Base-by-base conservation (phyloP, 2,797 vertebrate genomes). In the Gastrophryne carolinensis region DNA sequence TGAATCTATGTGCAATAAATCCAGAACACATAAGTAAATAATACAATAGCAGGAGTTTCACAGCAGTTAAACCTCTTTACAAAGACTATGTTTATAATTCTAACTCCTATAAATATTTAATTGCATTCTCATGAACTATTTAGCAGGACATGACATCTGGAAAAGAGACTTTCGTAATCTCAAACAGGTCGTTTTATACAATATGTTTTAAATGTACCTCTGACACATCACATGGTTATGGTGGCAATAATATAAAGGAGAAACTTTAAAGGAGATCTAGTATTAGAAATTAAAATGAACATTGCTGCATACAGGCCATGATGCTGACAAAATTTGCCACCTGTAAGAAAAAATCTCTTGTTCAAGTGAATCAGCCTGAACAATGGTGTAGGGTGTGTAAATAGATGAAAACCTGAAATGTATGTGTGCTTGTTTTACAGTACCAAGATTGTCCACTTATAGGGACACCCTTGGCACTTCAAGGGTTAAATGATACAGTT, bases 71-170 rank as follows among this genome's bases (percentile, higher is more conserved):
- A 65, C 67, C 58, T 72, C 52, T 65, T 72, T 65, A 71, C 60
- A 78, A 71, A 65, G 60, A 71, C 34, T 57, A 71, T 71, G 60
- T 65, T 78, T 71, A 72, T 71, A 47, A 72, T 65, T 72, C 67
- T 44, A 56, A 54, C 60, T 37, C 3, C 17, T 15, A 78, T 78
- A 47, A 72, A 78, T 78, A 78, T 78, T 78, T 78, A 65, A 78
- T n/a, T 71, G 65, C 29, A 57, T 60, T 26, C 37, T 23, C 17
- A 37, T 78, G 39, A 78, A 78, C 72, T 57, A 78, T 76, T 76
- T 70, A 76, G 47, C 32, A 63, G 41, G 60, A 78, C 67, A 78
- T 78, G 67, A 78, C 67, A 78, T 78, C 67, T 78, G 67, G 67
- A 65, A 60, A 78, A 64, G 37, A 54, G 50, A 78, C 74, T 70